phyloP scores from a whole-genome alignment of 1,140 invertebrate species.

The Zaprionus gabonicus region DNA sequence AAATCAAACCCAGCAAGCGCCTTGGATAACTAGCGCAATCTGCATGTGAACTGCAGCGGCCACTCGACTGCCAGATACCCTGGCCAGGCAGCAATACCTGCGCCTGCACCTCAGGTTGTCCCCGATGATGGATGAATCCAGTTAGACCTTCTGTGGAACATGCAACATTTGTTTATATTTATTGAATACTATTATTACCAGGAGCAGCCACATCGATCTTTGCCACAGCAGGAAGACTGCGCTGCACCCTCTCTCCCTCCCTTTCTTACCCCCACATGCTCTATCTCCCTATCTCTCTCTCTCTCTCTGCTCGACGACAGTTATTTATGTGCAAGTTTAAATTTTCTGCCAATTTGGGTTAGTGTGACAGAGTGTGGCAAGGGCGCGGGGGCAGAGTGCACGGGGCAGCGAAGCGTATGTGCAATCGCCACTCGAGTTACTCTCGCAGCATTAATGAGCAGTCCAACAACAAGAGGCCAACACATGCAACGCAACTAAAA shows the following conservation, averaged over 20 bases:
- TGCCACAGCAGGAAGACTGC: not conserved
- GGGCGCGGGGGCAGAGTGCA: slow-evolving; percentile 14
- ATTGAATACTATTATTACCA: not conserved
- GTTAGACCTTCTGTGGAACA: not conserved
- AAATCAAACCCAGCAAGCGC: slow-evolving; percentile 16
- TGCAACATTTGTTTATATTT: not conserved
- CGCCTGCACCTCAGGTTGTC: not conserved
- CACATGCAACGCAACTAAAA: slow-evolving; percentile 47
- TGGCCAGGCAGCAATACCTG: too few relatives aligned
- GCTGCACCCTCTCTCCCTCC: not conserved
- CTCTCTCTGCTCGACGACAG: not conserved
- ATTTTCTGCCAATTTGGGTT: slow-evolving; percentile 39
- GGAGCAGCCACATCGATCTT: not conserved
- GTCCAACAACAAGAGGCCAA: slow-evolving; percentile 9
- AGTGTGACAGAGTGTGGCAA: slow-evolving; percentile 12
- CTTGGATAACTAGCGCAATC: not conserved
- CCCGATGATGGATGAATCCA: not conserved
- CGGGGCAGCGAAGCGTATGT: slow-evolving; percentile 27
- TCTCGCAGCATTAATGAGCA: slow-evolving; percentile 45
- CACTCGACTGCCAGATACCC: slow-evolving; percentile 11
- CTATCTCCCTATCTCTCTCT: not conserved
- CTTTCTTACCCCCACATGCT: too few relatives aligned
- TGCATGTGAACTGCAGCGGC: not conserved
- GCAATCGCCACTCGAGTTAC: slow-evolving; percentile 35
- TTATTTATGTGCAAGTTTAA: slow-evolving; percentile 31